Conservation (phyloP, 2,888 invertebrate species). For the Platycheirus rosarum region DNA sequence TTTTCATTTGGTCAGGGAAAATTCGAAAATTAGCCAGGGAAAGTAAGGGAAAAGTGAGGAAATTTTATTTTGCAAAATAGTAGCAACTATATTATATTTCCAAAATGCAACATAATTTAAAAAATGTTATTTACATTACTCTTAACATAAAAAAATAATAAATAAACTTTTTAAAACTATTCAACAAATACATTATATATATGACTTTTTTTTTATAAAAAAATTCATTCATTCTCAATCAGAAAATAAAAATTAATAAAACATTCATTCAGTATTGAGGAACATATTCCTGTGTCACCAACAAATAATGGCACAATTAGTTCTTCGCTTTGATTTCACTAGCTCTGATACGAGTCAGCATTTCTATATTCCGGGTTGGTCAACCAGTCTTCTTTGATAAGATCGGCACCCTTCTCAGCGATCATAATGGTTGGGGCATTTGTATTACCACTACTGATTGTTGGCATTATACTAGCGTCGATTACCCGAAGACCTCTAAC, state of each 20-base stretch:
- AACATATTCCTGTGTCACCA: conserved; percentile 39
- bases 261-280: conserved; percentile 46
- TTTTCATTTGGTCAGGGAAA: too few species aligned
- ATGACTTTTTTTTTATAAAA: conserved; percentile 52
- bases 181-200: conserved; percentile 58
- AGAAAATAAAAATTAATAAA: conserved; percentile 3
- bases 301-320: conserved; percentile 46
- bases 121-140: conserved; percentile 2
- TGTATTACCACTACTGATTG: conserved; percentile 93
- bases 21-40: too few species aligned
- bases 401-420: conserved; percentile 93
- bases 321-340: conserved; percentile 8
- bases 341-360: conserved; percentile 47
- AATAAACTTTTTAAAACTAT: conserved; percentile 60
- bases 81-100: too few species aligned
- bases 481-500: conserved; percentile 90
- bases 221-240: conserved; percentile 41
- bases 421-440: conserved; percentile 97
- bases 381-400: conserved; percentile 93
- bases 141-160: conserved; percentile 10
- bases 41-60: too few species aligned
- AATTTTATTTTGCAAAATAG: too few species aligned
- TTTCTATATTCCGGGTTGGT: conserved; percentile 81
- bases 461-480: conserved; percentile 95
- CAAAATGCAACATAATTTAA: too few species aligned